Evolutionary conservation across 2,797 vertebrate genomes (phyloP).

Genomic region (Hemibagrus guttatus): DNA sequence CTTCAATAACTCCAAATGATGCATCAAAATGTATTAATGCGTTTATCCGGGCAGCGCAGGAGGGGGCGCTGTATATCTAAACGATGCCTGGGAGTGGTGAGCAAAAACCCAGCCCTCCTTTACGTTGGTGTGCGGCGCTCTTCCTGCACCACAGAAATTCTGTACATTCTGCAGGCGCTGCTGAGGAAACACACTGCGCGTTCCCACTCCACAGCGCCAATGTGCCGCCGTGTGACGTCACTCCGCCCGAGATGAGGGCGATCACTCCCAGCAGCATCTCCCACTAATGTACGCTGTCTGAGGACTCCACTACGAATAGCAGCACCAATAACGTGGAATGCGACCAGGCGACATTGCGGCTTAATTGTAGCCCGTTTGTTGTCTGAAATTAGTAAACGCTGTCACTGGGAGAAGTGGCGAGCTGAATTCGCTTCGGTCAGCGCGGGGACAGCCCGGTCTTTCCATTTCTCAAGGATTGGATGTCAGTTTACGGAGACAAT

Average conservation of each 20-base stretch:
- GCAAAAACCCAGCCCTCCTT: conserved; percentile 41
- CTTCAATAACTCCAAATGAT: neutral
- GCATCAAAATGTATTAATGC: conserved; percentile 42
- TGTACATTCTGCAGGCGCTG: conserved; percentile 9
- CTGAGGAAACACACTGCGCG: conserved; percentile 43
- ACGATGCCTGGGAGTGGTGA: neutral
- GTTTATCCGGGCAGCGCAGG: conserved; percentile 64
- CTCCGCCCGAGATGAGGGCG: conserved; percentile 36
- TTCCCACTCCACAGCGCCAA: conserved; percentile 27
- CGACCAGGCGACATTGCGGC: conserved; percentile 43
- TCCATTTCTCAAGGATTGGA: conserved; percentile 30
- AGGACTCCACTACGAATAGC: conserved; percentile 21
- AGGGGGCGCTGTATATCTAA: conserved; percentile 66
- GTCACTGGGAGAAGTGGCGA: conserved; percentile 23
- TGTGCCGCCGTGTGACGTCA: conserved; percentile 54
- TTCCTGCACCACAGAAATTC: neutral
- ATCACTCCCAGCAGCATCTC: conserved; percentile 35
- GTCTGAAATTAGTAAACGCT: neutral
- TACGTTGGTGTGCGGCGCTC: conserved; percentile 27
- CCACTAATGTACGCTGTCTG: neutral
- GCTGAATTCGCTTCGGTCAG: conserved; percentile 31
- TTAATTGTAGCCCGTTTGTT: conserved; percentile 36
- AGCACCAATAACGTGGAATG: conserved; percentile 41
- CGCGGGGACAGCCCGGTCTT: conserved; percentile 31
- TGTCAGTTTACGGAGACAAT: conserved; percentile 29